Evolutionary conservation across 2,797 vertebrate genomes (phyloP), one percentile per base, ranked within the genome.

Genomic region (Enteromius argenteus): DNA sequence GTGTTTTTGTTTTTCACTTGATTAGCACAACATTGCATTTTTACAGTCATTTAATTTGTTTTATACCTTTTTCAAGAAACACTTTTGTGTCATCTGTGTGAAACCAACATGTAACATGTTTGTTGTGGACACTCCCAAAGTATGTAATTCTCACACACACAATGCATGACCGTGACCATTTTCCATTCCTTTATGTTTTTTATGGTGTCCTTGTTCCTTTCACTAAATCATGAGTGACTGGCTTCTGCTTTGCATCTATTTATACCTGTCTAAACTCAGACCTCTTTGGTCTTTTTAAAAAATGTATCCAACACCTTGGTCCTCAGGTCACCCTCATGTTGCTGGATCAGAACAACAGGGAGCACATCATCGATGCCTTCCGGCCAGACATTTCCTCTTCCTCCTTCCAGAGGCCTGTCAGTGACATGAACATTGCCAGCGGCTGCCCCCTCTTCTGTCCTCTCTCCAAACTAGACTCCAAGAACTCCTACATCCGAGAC

Each of bases 381-480:
- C 93, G 98, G 17, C 98, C 98, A 0, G 98, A 99, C 0, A 94
- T 98, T 88, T 96, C 95, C 0, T 99, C 98, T 1, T 98, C 97
- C 0, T 99, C 98, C 77, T 99, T 99, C 93, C 98, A 99, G 94
- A 94, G 98, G 80, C 98, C 98, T 0, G 93, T 98, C 91, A 96
- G 95, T 0, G 98, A 99, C 62, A 99, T 99, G 97, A 99, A 99
- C 94, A 97, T 99, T 1, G 98, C 98, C 89, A 99, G 98, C 0
- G 98, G 98, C 88, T 99, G 98, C 88, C 98, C 98, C 0, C 97
- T 99, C 81, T 99, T 99, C 95, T 99, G 98, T 88, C 97, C 97
- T 0, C 95, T 99, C 23, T 93, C 96, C 14, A 96, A 97, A 89
- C 96, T 99, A 91, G 97, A 99, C 90, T 93, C 96, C 86, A 98